Evolutionary conservation across 1,140 invertebrate species (phyloP).

Genomic region (Pseudachorutes palmiensis): DNA sequence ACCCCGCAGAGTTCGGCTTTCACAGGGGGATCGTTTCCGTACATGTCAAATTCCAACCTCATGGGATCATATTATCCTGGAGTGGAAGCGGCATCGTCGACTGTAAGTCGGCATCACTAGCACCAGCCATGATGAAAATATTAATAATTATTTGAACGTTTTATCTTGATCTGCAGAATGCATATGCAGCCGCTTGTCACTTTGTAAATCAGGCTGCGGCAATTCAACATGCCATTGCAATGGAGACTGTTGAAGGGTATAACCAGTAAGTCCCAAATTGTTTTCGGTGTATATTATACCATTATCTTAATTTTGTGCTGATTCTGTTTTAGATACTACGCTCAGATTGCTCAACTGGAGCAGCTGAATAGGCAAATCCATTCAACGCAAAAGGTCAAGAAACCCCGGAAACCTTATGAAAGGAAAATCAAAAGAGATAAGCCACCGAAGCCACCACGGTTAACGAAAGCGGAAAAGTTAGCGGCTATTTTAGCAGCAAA

Average conservation of each 20-base stretch:
- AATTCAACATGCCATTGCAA: slow-evolving; percentile 9
- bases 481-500: neutral
- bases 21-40: too few species aligned
- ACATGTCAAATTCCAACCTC: too few species aligned
- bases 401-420: neutral
- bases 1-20: too few species aligned
- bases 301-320: neutral
- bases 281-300: neutral
- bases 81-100: neutral
- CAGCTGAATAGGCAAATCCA: neutral
- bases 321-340: neutral
- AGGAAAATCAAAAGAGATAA: neutral
- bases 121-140: too few species aligned
- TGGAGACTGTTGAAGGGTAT: slow-evolving; percentile 4
- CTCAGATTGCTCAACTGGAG: neutral
- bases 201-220: neutral
- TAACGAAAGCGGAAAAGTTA: neutral
- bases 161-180: neutral
- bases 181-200: neutral
- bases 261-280: neutral
- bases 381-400: neutral
- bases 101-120: too few species aligned
- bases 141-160: too few species aligned
- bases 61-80: neutral
- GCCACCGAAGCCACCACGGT: neutral